Conservation (phyloP, 1,140 invertebrate species). For the Diachasmimorpha longicaudata region DNA sequence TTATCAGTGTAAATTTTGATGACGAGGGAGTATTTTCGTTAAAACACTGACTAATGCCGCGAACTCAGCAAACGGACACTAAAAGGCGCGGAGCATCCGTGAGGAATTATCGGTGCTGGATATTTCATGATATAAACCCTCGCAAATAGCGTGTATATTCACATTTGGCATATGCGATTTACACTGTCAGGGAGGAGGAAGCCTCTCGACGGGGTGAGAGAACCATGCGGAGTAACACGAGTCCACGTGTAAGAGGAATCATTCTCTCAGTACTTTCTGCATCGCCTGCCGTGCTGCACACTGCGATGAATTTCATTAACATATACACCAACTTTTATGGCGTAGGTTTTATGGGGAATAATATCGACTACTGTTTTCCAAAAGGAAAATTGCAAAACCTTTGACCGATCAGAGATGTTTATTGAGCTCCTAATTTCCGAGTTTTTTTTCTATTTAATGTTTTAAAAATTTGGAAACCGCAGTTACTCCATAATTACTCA, state of each 20-base stretch:
- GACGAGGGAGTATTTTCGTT: background rate
- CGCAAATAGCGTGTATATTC: background rate
- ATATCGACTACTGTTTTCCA: background rate
- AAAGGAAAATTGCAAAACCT: no score
- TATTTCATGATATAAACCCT: background rate
- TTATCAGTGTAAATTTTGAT: no score
- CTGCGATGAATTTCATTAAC: constrained; percentile 50
- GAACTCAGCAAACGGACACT: background rate
- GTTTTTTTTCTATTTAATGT: no score
- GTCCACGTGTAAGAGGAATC: background rate
- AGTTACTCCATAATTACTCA: no score
- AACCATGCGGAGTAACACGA: constrained; percentile 13
- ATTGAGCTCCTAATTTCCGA: no score
- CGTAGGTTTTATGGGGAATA: background rate
- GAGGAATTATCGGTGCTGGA: background rate
- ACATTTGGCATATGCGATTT: constrained; percentile 6
- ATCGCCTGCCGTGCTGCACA: constrained; percentile 9
- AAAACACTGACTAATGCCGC: background rate
- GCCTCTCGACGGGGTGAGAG: background rate
- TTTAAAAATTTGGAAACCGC: no score
- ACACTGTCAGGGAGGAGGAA: background rate
- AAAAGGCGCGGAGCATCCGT: background rate
- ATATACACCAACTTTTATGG: constrained; percentile 29
- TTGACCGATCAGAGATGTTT: no score
- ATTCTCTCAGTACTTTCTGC: background rate